These are phyloP conservation scores for Suncus etruscus DNA, from an alignment of 2,113 vertebrate genomes.

Conservation along the genomic window DNA sequence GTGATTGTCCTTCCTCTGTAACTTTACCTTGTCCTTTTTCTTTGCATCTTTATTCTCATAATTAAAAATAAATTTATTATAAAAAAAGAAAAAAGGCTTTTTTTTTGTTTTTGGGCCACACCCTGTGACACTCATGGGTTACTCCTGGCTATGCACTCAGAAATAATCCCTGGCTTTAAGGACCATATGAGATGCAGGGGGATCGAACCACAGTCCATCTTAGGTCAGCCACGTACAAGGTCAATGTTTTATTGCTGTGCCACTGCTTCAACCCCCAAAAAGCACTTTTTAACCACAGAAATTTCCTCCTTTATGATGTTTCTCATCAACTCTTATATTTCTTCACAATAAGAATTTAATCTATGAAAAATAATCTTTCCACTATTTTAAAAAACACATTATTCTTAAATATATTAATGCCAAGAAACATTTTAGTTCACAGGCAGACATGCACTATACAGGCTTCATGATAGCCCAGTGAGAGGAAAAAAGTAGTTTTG, in stretches of 20 bases:
- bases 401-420: not conserved
- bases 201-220: too few species aligned
- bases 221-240: too few species aligned
- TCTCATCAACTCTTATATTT: not conserved
- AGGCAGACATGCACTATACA: not conserved
- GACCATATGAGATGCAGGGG: too few species aligned
- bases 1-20: too few species aligned
- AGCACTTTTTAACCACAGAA: not conserved
- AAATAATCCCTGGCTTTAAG: too few species aligned
- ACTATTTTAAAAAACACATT: not conserved
- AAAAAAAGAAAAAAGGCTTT: slow-evolving; percentile 1
- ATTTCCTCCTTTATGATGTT: not conserved
- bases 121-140: too few species aligned
- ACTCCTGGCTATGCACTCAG: too few species aligned
- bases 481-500: not conserved
- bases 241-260: too few species aligned
- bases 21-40: too few species aligned
- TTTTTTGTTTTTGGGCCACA: too few species aligned
- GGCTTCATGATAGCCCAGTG: not conserved
- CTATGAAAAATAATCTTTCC: not conserved
- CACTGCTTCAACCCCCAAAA: not conserved
- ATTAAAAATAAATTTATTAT: too few species aligned
- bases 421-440: not conserved
- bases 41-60: too few species aligned
- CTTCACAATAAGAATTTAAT: slow-evolving; percentile 29